phyloP scores from a whole-genome alignment of 2,797 vertebrate genomes.

The Lagorchestes hirsutus region DNA sequence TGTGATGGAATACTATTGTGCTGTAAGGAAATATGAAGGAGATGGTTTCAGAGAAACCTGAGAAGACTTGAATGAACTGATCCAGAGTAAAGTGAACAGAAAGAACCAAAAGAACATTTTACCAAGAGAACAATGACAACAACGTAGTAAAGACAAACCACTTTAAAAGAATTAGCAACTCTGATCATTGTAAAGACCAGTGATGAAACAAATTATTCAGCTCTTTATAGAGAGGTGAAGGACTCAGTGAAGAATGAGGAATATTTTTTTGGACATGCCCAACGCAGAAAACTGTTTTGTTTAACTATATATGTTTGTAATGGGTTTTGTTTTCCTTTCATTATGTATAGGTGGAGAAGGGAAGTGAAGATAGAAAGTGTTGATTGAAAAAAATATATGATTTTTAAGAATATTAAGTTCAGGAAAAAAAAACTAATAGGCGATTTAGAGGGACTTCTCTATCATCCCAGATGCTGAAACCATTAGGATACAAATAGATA shows the following conservation, averaged over 20 bases:
- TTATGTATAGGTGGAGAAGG: not conserved
- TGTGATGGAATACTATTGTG: not conserved
- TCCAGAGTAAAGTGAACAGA: not conserved
- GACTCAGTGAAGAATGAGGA: not conserved
- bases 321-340: not conserved
- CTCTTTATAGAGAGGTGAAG: not conserved
- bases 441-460: not conserved
- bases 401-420: not conserved
- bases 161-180: not conserved
- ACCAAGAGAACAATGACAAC: not conserved
- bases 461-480: not conserved
- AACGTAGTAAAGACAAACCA: not conserved
- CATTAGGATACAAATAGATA: not conserved
- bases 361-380: not conserved
- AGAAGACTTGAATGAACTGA: not conserved
- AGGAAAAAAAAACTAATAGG: not conserved
- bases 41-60: not conserved
- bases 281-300: not conserved
- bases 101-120: not conserved
- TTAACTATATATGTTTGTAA: not conserved
- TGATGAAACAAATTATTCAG: not conserved
- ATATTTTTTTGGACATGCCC: not conserved
- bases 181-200: not conserved
- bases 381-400: not conserved
- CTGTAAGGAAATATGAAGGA: not conserved